phyloP scores from a whole-genome alignment of 2,797 vertebrate species.

The Notamacropus eugenii region DNA sequence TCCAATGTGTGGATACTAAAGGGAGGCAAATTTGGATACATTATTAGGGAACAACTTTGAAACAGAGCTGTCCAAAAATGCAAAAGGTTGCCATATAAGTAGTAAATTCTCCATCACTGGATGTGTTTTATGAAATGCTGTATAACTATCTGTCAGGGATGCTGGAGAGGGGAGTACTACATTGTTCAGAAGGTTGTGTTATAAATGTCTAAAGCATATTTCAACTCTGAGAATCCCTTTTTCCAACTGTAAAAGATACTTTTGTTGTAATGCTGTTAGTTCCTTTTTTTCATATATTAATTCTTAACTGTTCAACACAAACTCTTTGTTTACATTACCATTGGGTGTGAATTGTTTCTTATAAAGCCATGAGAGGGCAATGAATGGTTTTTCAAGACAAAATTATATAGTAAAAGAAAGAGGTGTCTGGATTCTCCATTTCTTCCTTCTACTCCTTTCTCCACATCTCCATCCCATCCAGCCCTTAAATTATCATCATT shows the following conservation, averaged over 20 bases:
- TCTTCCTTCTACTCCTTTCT: neutral
- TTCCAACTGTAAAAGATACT: neutral
- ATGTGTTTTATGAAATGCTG: neutral
- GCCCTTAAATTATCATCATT: neutral
- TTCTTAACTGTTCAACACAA: neutral
- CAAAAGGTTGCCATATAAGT: neutral
- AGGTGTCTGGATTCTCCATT: neutral
- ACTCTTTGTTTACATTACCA: neutral
- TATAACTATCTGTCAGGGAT: neutral
- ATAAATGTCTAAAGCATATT: neutral
- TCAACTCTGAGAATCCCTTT: neutral
- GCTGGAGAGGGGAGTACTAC: neutral
- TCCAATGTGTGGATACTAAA: conserved; percentile 26
- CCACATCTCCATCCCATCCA: neutral
- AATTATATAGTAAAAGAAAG: neutral
- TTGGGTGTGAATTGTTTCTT: neutral
- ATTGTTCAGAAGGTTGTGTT: neutral
- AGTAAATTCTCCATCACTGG: neutral
- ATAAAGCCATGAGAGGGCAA: neutral
- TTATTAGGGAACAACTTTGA: neutral
- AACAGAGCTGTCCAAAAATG: neutral
- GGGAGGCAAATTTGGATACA: neutral
- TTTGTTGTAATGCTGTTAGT: neutral
- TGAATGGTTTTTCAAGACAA: neutral
- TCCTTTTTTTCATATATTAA: neutral